Evolutionary conservation across 2,113 vertebrate genomes (phyloP).

Genomic region (Pontoporia blainvillei): DNA sequence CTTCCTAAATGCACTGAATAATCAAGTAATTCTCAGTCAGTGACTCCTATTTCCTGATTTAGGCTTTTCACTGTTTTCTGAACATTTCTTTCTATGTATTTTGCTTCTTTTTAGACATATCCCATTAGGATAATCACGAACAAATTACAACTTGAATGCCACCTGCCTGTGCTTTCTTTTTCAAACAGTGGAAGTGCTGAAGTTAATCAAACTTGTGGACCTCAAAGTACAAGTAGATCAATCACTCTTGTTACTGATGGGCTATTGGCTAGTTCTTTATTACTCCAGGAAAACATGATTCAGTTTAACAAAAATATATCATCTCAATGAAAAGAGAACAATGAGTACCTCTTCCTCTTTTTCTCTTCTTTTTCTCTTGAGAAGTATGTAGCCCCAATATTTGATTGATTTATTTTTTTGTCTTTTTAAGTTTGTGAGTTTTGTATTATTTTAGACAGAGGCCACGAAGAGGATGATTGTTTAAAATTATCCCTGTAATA

Average conservation of each 20-base stretch:
- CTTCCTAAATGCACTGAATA: neutral
- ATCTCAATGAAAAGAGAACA: neutral
- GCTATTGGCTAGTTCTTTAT: neutral
- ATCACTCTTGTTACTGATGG: neutral
- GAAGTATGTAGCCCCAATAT: neutral
- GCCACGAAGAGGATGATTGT: neutral
- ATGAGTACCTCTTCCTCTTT: neutral
- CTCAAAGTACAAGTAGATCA: neutral
- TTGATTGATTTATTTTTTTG: neutral
- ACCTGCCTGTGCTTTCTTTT: neutral
- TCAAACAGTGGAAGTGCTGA: neutral
- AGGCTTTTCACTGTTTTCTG: neutral
- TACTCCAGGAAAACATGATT: neutral
- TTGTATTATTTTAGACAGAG: neutral
- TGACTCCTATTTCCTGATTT: neutral
- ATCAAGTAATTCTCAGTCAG: neutral
- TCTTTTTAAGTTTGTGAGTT: conserved; percentile 14
- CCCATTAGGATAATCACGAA: neutral
- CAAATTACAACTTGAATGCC: neutral
- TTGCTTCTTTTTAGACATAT: neutral
- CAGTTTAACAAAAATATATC: neutral
- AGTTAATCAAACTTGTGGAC: neutral
- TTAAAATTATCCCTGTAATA: neutral
- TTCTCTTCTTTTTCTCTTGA: neutral
- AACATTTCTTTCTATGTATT: neutral